These are phyloP conservation scores for Chamaea fasciata DNA, from an alignment of 2,113 vertebrate species.

Conservation along the genomic window DNA sequence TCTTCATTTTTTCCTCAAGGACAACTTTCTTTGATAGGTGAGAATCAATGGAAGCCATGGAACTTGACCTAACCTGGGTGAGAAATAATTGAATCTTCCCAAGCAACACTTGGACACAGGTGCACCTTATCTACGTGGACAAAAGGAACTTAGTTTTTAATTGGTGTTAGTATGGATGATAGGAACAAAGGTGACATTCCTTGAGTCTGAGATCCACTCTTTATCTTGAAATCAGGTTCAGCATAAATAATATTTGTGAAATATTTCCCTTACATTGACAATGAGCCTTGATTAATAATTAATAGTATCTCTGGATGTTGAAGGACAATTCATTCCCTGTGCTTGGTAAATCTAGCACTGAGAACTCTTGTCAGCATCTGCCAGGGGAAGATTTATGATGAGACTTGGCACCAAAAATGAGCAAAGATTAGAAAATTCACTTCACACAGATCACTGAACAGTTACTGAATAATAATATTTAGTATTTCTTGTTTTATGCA, in stretches of 20 bases:
- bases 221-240: neutral
- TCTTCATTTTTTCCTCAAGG: neutral
- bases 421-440: neutral
- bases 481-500: neutral
- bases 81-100: neutral
- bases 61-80: neutral
- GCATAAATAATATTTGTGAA: neutral
- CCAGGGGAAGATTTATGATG: neutral
- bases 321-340: neutral
- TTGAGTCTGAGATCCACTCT: neutral
- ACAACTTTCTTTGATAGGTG: neutral
- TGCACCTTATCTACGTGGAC: neutral
- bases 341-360: neutral
- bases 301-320: neutral
- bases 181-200: constrained; percentile 2
- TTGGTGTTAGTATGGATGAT: neutral
- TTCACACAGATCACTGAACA: neutral
- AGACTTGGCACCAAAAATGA: neutral
- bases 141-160: neutral
- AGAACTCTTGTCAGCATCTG: neutral
- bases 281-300: constrained; percentile 22
- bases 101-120: neutral
- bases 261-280: neutral
- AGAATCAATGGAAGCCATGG: neutral
- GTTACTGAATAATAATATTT: neutral